Conservation (phyloP, 2,888 invertebrate genomes). For the Baronia brevicornis region DNA sequence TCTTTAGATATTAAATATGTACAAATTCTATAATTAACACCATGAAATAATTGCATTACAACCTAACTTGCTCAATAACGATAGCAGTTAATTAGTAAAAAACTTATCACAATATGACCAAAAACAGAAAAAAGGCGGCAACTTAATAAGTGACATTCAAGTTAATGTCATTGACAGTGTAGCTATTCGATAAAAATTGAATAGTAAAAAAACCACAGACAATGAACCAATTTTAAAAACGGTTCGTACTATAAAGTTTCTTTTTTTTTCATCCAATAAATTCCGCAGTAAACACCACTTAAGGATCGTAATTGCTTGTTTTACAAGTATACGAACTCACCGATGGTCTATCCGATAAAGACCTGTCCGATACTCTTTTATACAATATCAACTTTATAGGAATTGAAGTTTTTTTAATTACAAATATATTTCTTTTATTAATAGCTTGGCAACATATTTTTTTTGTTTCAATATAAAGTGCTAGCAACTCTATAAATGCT, state of each 20-base stretch:
- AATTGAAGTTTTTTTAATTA: slow-evolving; percentile 14
- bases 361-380: slow-evolving; percentile 12
- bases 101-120: too few relatives aligned
- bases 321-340: slow-evolving; percentile 14
- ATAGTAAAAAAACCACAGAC: slow-evolving; percentile 13
- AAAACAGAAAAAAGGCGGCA: background rate
- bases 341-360: slow-evolving; percentile 8
- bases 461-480: too few relatives aligned
- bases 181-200: slow-evolving; percentile 7
- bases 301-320: slow-evolving; percentile 11
- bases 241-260: slow-evolving; percentile 7
- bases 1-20: too few relatives aligned
- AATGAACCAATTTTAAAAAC: slow-evolving; percentile 17
- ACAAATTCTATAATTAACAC: too few relatives aligned
- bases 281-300: slow-evolving; percentile 7
- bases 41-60: too few relatives aligned
- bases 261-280: slow-evolving; percentile 11
- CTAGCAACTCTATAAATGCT: too few relatives aligned
- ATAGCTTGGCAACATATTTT: slow-evolving; percentile 12
- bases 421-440: slow-evolving; percentile 9
- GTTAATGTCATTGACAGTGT: slow-evolving; percentile 6
- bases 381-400: slow-evolving; percentile 12
- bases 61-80: too few relatives aligned
- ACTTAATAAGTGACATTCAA: slow-evolving; percentile 1
- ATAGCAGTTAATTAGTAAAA: too few relatives aligned